Conservation (phyloP, 2,113 vertebrate genomes). For the Hyperopisus bebe region DNA sequence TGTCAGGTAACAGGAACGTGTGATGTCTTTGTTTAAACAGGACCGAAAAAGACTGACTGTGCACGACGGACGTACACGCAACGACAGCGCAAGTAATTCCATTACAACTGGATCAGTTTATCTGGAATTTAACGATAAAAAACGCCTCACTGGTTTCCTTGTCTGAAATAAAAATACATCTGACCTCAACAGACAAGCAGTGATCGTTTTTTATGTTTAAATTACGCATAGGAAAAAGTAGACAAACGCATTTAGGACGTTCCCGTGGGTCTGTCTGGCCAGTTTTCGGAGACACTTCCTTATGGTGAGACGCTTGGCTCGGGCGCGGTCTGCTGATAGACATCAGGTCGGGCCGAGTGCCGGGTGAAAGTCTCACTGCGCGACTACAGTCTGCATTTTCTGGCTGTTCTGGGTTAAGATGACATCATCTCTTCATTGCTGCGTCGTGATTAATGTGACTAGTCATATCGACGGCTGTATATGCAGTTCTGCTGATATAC, state of each 20-base stretch:
- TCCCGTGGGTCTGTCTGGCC: not conserved
- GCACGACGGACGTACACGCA: not conserved
- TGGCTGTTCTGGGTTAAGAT: not conserved
- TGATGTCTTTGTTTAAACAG: not conserved
- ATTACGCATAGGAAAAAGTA: not conserved
- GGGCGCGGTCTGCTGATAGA: not conserved
- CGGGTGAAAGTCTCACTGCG: not conserved
- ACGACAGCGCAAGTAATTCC: not conserved
- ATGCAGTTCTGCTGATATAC: not conserved
- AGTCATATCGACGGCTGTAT: not conserved
- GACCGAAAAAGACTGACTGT: not conserved
- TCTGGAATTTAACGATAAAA: not conserved
- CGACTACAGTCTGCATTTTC: not conserved
- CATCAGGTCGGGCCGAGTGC: conserved; percentile 2
- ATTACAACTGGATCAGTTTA: not conserved
- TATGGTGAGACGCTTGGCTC: not conserved
- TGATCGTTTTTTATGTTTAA: not conserved
- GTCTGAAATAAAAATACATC: not conserved
- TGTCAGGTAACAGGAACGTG: not conserved
- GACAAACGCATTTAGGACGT: not conserved
- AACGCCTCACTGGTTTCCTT: not conserved
- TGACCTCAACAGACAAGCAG: not conserved
- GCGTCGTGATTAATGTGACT: not conserved
- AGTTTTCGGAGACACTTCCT: not conserved
- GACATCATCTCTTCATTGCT: not conserved